These are phyloP conservation scores for Oxycera nigricornis DNA, from an alignment of 2,888 invertebrate genomes.

Conservation along the genomic window DNA sequence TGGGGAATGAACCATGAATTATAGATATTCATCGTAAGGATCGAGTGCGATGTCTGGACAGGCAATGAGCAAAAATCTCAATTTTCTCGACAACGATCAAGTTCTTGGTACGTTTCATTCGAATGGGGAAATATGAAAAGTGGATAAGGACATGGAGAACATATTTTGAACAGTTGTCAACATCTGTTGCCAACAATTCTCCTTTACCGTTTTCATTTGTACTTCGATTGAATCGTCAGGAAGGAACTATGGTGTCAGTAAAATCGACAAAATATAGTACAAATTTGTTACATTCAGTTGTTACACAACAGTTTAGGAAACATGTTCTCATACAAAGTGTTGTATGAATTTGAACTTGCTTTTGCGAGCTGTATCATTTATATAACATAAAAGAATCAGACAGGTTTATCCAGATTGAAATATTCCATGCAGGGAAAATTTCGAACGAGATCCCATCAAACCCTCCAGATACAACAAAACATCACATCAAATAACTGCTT, in stretches of 20 bases:
- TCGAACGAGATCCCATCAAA: no score
- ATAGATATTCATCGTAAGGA: conserved; percentile 22
- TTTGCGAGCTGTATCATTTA: no score
- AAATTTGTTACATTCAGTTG: no score
- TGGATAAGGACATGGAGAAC: background rate
- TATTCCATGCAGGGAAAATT: no score
- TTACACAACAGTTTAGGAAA: no score
- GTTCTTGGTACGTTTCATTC: background rate
- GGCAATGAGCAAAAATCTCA: background rate
- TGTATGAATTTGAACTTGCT: no score
- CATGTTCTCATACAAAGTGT: no score
- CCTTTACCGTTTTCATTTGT: background rate
- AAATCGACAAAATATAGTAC: background rate
- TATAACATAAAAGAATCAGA: no score
- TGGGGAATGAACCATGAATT: conserved; percentile 2
- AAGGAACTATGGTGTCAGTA: background rate
- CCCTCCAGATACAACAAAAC: no score
- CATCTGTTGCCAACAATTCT: conserved; percentile 12
- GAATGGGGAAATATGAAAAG: background rate
- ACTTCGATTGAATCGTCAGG: background rate
- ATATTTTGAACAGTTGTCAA: background rate
- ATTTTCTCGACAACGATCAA: background rate
- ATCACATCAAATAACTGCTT: no score
- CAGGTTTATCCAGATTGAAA: no score
- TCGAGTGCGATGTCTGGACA: background rate